phyloP scores from a whole-genome alignment of 2,113 vertebrate species.

The Morone saxatilis region DNA sequence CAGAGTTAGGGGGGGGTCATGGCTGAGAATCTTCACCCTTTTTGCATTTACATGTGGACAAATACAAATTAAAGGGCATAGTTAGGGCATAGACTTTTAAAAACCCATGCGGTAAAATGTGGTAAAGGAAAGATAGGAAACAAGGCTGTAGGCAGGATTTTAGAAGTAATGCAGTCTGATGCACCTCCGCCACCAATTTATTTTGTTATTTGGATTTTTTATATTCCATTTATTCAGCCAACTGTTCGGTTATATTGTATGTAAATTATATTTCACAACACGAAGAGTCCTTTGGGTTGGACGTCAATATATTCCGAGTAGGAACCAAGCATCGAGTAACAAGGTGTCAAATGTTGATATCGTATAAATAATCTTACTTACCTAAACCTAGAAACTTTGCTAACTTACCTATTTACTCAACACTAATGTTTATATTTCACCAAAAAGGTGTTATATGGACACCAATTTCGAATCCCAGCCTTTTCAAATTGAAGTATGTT shows the following conservation, averaged over 20 bases:
- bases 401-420: too few relatives aligned
- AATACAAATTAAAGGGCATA: neutral
- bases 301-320: neutral
- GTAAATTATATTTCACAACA: neutral
- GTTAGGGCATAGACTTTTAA: neutral
- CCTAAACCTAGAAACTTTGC: too few relatives aligned
- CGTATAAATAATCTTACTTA: too few relatives aligned
- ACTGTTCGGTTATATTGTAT: neutral
- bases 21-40: neutral
- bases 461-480: too few relatives aligned
- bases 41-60: neutral
- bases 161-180: neutral
- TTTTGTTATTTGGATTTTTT: neutral
- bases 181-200: neutral
- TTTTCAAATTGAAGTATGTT: too few relatives aligned
- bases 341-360: too few relatives aligned
- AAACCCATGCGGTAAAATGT: neutral
- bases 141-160: too few relatives aligned
- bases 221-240: neutral
- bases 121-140: neutral
- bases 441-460: too few relatives aligned
- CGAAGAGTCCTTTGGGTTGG: neutral
- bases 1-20: too few relatives aligned
- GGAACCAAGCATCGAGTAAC: neutral
- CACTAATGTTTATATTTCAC: too few relatives aligned